These are phyloP conservation scores for Melieria omissa DNA, from an alignment of 2,888 invertebrate species.

Conservation along the genomic window DNA sequence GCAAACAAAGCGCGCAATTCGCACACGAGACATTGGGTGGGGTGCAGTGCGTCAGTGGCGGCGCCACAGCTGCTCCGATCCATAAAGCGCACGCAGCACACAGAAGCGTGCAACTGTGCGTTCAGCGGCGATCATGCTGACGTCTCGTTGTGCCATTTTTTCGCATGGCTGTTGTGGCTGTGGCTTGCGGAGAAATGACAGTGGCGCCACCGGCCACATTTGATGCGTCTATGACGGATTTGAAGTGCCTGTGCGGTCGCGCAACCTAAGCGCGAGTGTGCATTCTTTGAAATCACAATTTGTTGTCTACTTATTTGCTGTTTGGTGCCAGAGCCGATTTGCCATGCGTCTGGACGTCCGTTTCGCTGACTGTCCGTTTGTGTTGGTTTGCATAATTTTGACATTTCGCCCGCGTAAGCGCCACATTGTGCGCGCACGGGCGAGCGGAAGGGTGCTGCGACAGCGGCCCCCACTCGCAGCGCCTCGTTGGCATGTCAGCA, in stretches of 20 bases:
- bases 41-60: too few species aligned
- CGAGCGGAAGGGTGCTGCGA: background rate
- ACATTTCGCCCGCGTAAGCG: conserved; percentile 6
- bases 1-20: too few species aligned
- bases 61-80: too few species aligned
- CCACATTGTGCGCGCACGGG: background rate
- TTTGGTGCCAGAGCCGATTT: background rate
- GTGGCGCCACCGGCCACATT: background rate
- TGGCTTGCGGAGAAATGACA: background rate
- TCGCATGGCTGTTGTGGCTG: too few species aligned
- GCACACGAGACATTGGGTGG: too few species aligned
- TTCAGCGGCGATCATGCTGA: too few species aligned
- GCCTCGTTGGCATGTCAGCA: background rate
- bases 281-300: background rate
- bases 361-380: background rate
- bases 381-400: conserved; percentile 12
- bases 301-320: background rate
- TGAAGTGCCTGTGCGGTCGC: background rate
- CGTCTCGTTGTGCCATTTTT: too few species aligned
- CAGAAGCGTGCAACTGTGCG: too few species aligned
- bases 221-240: background rate
- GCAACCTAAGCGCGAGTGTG: too few species aligned
- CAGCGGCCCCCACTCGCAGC: background rate
- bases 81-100: too few species aligned
- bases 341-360: too few species aligned